Evolutionary conservation across 1,140 invertebrate species (phyloP), one percentile per base, ranked within the genome.

Genomic region (Lycorma delicatula): DNA sequence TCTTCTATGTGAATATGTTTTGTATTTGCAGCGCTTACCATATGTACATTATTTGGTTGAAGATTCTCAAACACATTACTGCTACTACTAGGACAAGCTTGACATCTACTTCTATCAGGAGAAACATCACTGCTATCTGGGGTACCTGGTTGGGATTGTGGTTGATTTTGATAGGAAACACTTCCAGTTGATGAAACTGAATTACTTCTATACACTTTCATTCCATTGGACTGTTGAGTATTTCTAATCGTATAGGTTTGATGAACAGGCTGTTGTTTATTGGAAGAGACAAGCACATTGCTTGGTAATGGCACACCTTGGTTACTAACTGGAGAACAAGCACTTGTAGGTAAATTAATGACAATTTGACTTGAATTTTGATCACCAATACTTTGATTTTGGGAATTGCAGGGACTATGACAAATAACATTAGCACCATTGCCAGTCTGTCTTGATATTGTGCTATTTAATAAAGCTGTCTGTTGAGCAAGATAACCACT

Each of bases 401-500:
- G n/a, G n/a, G 29, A 6, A 29, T 34, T 49, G 25, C 55, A 57
- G 11, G 41, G 26, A 50, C 31, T 57, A 28, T 57, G 55, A 16
- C 47, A 50, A 2, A 49, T 23, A 3, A 57, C 34, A 36, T 50
- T 57, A 20, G 47, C 29, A 28, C 54, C 46, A 25, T 50, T 48
- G 61, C 83, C 82, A 3, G 84, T 84, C 72, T 87, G 84, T 62
- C 83, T 76, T 20, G 84, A 85, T 70, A 91, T 91, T 9, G 87
- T 89, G 67, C 82, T 90, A 63, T 92, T 90, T 25, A 93, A 66
- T 56, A 91, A 67, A 25, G 86, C 86, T 1, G 89, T 91, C 67
- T 91, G 89, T 66, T 91, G 89, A 4, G 88, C 86, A 54, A 93
- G 72, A 74, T 92, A 93, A 3, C 87, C 90, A 67, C 84, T 91